Conservation (phyloP, 2,888 invertebrate genomes). For the Drosophila sordidapex region DNA sequence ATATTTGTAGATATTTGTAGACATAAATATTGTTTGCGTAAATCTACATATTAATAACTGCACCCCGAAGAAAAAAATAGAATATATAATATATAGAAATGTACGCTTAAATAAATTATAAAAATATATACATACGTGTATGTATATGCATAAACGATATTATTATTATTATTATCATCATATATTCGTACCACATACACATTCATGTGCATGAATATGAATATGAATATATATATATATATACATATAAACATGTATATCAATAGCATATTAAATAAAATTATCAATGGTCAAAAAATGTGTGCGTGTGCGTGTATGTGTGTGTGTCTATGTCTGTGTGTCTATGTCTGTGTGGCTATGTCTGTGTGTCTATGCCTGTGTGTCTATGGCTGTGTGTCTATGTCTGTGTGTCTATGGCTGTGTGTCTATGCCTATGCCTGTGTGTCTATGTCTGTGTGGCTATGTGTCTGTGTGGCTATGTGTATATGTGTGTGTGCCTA, state of each 20-base stretch:
- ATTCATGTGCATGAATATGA: slow-evolving; percentile 13
- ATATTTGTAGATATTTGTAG: slow-evolving; percentile 15
- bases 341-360: slow-evolving; percentile 23
- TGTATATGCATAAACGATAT: slow-evolving; percentile 28
- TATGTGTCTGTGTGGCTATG: slow-evolving; percentile 33
- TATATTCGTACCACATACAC: neutral
- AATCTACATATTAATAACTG: slow-evolving; percentile 60
- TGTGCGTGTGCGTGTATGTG: slow-evolving; percentile 37
- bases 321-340: neutral
- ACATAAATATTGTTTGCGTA: slow-evolving; percentile 1
- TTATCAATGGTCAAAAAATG: slow-evolving; percentile 71
- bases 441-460: slow-evolving; percentile 20
- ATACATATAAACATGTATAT: slow-evolving; percentile 11
- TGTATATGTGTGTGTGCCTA: slow-evolving; percentile 15
- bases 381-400: slow-evolving; percentile 2
- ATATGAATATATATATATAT: slow-evolving; percentile 17
- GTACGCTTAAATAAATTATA: slow-evolving; percentile 54
- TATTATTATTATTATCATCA: neutral
- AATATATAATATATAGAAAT: slow-evolving; percentile 5
- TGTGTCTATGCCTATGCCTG: neutral
- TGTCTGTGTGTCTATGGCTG: slow-evolving; percentile 25
- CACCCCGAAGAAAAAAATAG: slow-evolving; percentile 64
- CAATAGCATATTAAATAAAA: slow-evolving; percentile 46
- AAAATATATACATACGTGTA: slow-evolving; percentile 29
- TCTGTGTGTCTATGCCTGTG: slow-evolving; percentile 27